Evolutionary conservation across 2,113 vertebrate species (phyloP), one percentile per base, ranked within the genome.

Genomic region (Rostratula benghalensis): DNA sequence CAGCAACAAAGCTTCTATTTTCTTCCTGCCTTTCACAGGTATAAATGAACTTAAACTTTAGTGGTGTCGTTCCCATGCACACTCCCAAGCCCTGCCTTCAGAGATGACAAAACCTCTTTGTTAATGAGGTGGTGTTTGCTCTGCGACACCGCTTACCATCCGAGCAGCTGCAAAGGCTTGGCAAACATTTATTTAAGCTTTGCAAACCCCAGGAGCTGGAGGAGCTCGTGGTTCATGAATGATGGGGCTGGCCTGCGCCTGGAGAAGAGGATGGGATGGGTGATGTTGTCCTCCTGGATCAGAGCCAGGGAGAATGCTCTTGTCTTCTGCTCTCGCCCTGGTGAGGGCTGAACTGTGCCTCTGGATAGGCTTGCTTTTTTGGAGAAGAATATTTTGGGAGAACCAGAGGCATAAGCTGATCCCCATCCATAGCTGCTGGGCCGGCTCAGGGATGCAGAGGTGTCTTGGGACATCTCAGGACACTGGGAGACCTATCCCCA

Each of bases 171-270:
- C 56, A 84, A 79, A 89, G 83, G 37, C 80, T 96, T 97, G 68
- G 68, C 79, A 87, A 92, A 89, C 93, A 75, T 91, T 92, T 30
- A 81, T 90, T 83, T 88, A 87, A 83, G 89, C 80, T 90, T 92
- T 95, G 39, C 77, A 93, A 91, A 64, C 19, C 80, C 65, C 64
- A 18, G 53, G 88, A 94, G 39, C 68, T 75, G 76, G 27, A 88
- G 88, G 43, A 94, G 46, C 0, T 0, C 0, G 3, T 89, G 56
- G n/a, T 89, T 87, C 60, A 3, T 41, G 67, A 61, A 83, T 81
- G n/a, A 18, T 46, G 75, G 75, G 41, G 45, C 80, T 75, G 69
- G 41, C 43, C 74, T 48, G 73, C 3, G 3, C 15, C 60, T 3
- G 2, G 20, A 31, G 7, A 33, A 68, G 37, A 43, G n/a, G 31